phyloP scores from a whole-genome alignment of 2,888 invertebrate genomes.

The Eristalis pertinax region DNA sequence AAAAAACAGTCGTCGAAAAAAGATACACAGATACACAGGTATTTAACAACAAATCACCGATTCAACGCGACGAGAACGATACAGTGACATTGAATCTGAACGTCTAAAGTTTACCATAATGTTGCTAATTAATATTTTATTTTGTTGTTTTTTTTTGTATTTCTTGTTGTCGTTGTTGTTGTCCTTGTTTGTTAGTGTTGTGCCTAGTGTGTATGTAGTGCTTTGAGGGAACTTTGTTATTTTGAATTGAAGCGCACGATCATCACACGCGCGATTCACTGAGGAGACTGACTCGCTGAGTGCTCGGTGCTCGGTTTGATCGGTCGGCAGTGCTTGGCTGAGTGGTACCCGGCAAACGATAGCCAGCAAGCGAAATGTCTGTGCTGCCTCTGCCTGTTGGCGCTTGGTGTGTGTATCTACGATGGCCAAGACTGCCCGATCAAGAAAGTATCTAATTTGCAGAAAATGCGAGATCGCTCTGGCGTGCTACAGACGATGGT shows the following conservation, averaged over 20 bases:
- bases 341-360: not conserved
- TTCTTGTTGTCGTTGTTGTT: conserved; percentile 27
- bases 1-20: not conserved
- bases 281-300: conserved; percentile 75
- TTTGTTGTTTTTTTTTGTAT: conserved; percentile 1
- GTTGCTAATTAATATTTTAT: conserved; percentile 59
- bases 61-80: conserved; percentile 36
- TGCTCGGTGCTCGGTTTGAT: conserved; percentile 46
- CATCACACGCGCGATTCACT: conserved; percentile 78
- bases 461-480: conserved; percentile 6
- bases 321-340: conserved; percentile 38
- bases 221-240: conserved; percentile 16
- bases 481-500: not conserved
- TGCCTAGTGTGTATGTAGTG: conserved; percentile 14
- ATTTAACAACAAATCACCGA: conserved; percentile 52
- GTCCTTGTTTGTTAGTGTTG: conserved; percentile 53
- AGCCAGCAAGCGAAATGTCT: conserved; percentile 12
- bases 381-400: no score
- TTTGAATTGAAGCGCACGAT: conserved; percentile 72
- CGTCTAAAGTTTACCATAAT: conserved; percentile 56
- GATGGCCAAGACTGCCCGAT: conserved; percentile 51
- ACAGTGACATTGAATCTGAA: conserved; percentile 59
- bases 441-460: conserved; percentile 54
- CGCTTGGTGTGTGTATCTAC: conserved; percentile 48
- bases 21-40: conserved; percentile 7